Conservation (phyloP, 2,888 invertebrate species). For the Protonemura montana region DNA sequence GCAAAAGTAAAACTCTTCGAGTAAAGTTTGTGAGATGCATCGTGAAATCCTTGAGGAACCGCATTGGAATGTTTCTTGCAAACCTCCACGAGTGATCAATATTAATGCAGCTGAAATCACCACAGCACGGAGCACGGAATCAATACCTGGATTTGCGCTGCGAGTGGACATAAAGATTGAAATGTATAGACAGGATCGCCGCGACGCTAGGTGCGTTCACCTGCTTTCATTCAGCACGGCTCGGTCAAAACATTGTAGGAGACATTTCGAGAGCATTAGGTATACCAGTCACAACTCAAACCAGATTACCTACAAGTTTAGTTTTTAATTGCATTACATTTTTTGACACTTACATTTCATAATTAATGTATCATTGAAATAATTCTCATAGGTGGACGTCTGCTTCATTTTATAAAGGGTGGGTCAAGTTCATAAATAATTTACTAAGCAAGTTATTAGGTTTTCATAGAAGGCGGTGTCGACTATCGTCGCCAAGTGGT, state of each 20-base stretch:
- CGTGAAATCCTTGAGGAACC: neutral
- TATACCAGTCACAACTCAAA: neutral
- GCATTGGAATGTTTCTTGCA: neutral
- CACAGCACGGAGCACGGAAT: neutral
- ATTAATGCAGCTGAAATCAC: slow-evolving; percentile 27
- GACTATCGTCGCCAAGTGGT: slow-evolving; percentile 25
- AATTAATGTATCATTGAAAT: neutral
- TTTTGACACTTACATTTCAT: neutral
- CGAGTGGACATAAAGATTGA: neutral
- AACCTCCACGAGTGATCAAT: slow-evolving; percentile 28
- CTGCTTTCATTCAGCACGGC: neutral
- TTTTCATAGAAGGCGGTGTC: slow-evolving; percentile 42
- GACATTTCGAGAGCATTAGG: neutral
- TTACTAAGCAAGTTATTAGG: slow-evolving; percentile 48
- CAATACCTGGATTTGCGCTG: neutral
- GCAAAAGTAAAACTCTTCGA: neutral
- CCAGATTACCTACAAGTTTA: neutral
- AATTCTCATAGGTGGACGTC: neutral
- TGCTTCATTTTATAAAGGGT: slow-evolving; percentile 1
- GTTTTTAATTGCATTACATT: neutral
- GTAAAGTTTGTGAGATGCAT: neutral
- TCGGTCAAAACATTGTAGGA: neutral
- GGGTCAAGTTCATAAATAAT: slow-evolving; percentile 49
- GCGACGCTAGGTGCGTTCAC: neutral
- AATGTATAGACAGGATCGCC: neutral